Base-by-base conservation (phyloP, 2,797 vertebrate species). In the Esox masquinongy region DNA sequence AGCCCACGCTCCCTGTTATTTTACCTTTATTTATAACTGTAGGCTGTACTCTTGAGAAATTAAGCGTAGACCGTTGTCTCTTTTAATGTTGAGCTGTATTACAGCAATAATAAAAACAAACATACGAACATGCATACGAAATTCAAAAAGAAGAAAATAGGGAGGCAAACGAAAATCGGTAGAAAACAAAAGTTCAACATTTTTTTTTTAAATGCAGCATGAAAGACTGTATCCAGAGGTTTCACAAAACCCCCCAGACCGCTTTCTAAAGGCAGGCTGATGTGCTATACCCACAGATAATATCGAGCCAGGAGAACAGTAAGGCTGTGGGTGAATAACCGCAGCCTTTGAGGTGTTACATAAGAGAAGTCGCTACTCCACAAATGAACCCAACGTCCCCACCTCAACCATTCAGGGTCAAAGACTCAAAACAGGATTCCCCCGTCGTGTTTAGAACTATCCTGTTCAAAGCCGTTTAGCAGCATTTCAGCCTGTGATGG, bases 401-500 rank as follows among this genome's bases (percentile, higher is more conserved):
- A 24, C 12, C 63, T 26, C 63, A 64, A 12, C 26, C 63, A 66
- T 66, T 15, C 16, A 15, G 12, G 63, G 61, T 9, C 24, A 24
- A 64, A 29, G 61, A 64, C 15, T n/a, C 19, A 26, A 49, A 51
- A 47, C 17, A 34, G n/a, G 0, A 68, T 68, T 74, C 51, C 63
- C 31, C 51, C 39, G 64, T 75, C 50, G 67, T 43, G 36, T 53
- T 43, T 39, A 49, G 39, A 53, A 70, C 34, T 16, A 50, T 53
- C 31, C 72, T 43, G 36, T 56, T 70, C 39, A 64, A 66, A 29
- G 67, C 59, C 2, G 15, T 11, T 47, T 14, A 53, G 26, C 26
- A 63, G 39, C 59, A 50, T 71, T 70, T 70, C 72, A 73, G 59
- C n/a, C 16, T 72, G 26, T 56, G 29, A 72, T 72, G 50, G 34